phyloP scores from a whole-genome alignment of 2,797 vertebrate species.

The Eutrigla gurnardus region DNA sequence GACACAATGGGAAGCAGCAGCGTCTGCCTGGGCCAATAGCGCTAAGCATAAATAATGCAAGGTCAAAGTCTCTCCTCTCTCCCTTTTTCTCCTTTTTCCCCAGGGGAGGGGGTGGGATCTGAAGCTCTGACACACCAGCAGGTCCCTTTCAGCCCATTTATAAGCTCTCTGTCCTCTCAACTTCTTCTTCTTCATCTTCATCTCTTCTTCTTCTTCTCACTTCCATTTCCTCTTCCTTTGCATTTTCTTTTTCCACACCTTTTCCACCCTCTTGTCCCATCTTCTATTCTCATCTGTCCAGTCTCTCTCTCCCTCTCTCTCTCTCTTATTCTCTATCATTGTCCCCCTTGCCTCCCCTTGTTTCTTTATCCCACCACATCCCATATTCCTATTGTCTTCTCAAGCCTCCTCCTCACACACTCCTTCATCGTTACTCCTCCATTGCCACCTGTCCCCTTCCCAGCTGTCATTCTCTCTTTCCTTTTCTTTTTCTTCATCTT shows the following conservation, averaged over 20 bases:
- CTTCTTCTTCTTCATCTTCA: constrained; percentile 51
- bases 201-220: constrained; percentile 20
- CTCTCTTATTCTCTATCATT: constrained; percentile 6
- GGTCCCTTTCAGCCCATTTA: constrained; percentile 77
- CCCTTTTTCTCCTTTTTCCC: constrained; percentile 74
- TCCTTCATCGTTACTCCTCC: constrained; percentile 36
- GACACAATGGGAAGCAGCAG: constrained; percentile 83
- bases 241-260: constrained; percentile 7
- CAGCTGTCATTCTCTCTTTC: neutral
- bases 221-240: constrained; percentile 10
- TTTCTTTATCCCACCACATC: constrained; percentile 15
- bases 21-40: constrained; percentile 80
- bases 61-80: constrained; percentile 82
- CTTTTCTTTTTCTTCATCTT: neutral
- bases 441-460: constrained; percentile 10
- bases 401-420: constrained; percentile 11
- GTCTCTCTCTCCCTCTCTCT: neutral
- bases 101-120: constrained; percentile 70
- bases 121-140: constrained; percentile 77
- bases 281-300: neutral
- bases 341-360: neutral
- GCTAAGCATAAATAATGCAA: constrained; percentile 88
- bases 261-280: constrained; percentile 9
- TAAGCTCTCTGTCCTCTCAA: constrained; percentile 65
- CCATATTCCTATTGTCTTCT: constrained; percentile 38